Conservation (phyloP, 2,888 invertebrate species). For the Leptopilina syphax region DNA sequence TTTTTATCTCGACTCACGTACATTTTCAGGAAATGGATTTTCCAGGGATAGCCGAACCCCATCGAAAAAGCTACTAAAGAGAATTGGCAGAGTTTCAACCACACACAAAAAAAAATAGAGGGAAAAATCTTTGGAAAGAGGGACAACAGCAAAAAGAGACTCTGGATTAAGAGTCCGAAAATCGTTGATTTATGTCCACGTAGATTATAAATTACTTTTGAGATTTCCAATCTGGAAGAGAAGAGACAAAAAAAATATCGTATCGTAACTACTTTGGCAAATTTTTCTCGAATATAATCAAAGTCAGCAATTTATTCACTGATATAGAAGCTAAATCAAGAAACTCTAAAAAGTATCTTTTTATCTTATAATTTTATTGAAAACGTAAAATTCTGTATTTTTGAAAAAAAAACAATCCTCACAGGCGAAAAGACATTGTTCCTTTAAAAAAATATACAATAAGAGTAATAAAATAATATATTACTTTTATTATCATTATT, state of each 20-base stretch:
- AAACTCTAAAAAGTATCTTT: too few relatives aligned
- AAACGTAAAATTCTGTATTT: too few relatives aligned
- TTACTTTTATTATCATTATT: too few relatives aligned
- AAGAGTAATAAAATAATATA: too few relatives aligned
- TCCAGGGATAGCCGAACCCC: slow-evolving; percentile 15
- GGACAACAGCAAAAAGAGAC: not conserved
- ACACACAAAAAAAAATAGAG: not conserved
- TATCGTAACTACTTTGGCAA: too few relatives aligned
- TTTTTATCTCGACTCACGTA: slow-evolving; percentile 33
- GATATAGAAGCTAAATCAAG: too few relatives aligned
- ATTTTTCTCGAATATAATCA: too few relatives aligned
- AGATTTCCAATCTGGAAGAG: slow-evolving; percentile 2
- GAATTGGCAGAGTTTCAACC: slow-evolving; percentile 38
- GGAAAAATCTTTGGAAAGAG: slow-evolving; percentile 15
- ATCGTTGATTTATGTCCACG: slow-evolving; percentile 13
- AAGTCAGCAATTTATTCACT: too few relatives aligned
- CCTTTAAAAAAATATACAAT: too few relatives aligned
- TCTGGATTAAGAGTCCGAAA: not conserved
- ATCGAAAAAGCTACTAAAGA: slow-evolving; percentile 25
- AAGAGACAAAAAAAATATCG: not conserved
- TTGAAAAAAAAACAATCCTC: too few relatives aligned
- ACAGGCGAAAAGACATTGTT: too few relatives aligned
- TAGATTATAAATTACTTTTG: slow-evolving; percentile 10
- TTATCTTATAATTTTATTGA: too few relatives aligned
- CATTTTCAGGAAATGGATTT: slow-evolving; percentile 33